Percentiles rank a stretch among this genome's conserved stretches.
Conservation (phyloP, 2,797 vertebrate species). For the Myoxocephalus aenaeus region DNA sequence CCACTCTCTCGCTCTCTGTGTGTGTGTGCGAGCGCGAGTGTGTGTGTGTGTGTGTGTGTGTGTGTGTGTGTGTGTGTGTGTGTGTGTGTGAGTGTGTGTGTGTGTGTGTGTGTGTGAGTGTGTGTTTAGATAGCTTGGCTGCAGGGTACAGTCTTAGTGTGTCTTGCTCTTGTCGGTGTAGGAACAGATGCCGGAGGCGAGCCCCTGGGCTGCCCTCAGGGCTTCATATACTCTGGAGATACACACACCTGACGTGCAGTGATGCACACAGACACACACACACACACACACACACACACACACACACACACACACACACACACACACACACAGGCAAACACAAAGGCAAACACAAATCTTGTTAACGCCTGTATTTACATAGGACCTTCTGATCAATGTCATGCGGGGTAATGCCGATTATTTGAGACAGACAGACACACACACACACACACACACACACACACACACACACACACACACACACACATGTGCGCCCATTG, state of each 20-base stretch:
- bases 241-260: conserved; percentile 65
- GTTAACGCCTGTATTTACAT: conserved; percentile 70
- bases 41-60: conserved; percentile 45
- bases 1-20: neutral
- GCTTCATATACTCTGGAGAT: conserved; percentile 73
- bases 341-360: conserved; percentile 47
- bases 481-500: neutral
- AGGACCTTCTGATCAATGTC: conserved; percentile 72
- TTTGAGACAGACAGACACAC: conserved; percentile 33
- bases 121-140: conserved; percentile 67
- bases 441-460: conserved; percentile 3
- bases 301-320: neutral
- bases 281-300: conserved; percentile 22
- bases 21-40: conserved; percentile 25
- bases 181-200: conserved; percentile 83
- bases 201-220: conserved; percentile 82
- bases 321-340: conserved; percentile 14
- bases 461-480: conserved; percentile 17
- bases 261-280: conserved; percentile 13
- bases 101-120: conserved; percentile 39
- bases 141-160: conserved; percentile 75
- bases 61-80: conserved; percentile 41
- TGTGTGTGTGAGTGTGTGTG: conserved; percentile 25
- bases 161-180: conserved; percentile 83
- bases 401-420: conserved; percentile 49